Evolutionary conservation across 1,140 invertebrate species (phyloP).

Genomic region (Wasmannia auropunctata): DNA sequence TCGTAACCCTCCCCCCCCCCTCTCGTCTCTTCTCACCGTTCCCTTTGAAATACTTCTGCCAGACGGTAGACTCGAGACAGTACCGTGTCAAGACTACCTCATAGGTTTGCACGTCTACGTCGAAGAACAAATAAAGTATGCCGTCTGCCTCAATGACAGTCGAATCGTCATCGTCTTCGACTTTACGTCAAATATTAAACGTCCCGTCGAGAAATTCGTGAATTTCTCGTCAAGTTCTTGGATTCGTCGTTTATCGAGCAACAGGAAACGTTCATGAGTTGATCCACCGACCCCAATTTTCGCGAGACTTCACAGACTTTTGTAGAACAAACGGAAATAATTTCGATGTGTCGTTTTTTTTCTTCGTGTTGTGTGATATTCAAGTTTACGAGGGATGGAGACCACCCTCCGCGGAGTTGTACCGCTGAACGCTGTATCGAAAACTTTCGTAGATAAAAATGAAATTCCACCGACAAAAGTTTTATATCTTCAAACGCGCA

Average conservation of each 20-base stretch:
- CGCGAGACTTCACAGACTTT: slow-evolving; percentile 17
- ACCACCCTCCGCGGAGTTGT: slow-evolving; percentile 15
- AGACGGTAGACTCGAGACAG: slow-evolving; percentile 42
- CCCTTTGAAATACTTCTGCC: slow-evolving; percentile 54
- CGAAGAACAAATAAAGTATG: slow-evolving; percentile 53
- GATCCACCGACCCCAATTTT: not conserved
- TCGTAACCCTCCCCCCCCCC: slow-evolving; percentile 33
- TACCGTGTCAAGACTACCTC: slow-evolving; percentile 57
- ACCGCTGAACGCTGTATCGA: not conserved
- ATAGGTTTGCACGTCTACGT: slow-evolving; percentile 20
- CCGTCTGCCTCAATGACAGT: slow-evolving; percentile 20
- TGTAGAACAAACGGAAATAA: slow-evolving; percentile 24
- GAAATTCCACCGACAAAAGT: slow-evolving; percentile 45
- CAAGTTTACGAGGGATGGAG: slow-evolving; percentile 22
- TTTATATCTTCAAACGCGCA: slow-evolving; percentile 21
- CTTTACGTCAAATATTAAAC: slow-evolving; percentile 24
- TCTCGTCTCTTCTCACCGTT: not conserved
- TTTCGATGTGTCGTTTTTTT: slow-evolving; percentile 25
- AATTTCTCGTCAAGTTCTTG: not conserved
- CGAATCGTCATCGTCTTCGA: not conserved
- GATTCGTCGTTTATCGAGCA: not conserved
- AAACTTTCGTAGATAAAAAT: slow-evolving; percentile 47
- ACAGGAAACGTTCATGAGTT: not conserved
- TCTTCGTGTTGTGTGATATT: not conserved
- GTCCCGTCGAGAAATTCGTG: not conserved